Conservation (phyloP, 2,797 vertebrate genomes). For the Sphenopsis melanotis region DNA sequence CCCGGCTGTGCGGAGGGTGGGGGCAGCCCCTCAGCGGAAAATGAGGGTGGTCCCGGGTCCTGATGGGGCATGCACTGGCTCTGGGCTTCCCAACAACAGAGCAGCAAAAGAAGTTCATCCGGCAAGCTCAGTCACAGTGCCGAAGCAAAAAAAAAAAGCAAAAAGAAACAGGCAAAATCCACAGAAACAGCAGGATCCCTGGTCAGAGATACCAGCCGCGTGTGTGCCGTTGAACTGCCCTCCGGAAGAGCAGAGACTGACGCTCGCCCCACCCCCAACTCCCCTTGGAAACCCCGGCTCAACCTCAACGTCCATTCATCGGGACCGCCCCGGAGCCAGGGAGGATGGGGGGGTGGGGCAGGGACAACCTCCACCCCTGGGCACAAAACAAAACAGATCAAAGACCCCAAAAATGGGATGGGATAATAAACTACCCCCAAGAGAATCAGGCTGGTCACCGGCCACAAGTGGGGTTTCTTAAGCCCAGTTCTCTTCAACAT, state of each 20-base stretch:
- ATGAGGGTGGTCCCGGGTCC: not conserved
- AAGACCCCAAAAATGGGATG: not conserved
- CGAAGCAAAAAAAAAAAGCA: not conserved
- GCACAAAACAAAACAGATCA: not conserved
- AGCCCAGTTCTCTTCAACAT: not conserved
- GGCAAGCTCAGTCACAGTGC: not conserved
- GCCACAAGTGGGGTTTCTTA: not conserved
- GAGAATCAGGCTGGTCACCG: not conserved
- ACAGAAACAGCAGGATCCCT: not conserved
- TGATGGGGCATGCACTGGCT: not conserved
- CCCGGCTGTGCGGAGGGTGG: not conserved
- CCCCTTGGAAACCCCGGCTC: not conserved
- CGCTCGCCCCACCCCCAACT: not conserved
- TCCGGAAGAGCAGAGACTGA: not conserved
- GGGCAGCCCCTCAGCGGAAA: not conserved
- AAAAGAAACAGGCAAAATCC: not conserved
- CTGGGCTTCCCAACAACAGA: not conserved
- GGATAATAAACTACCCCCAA: not conserved
- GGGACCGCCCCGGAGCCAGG: not conserved
- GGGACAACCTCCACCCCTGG: not conserved
- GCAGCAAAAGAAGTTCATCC: not conserved
- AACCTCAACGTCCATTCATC: not conserved
- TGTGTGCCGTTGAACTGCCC: not conserved
- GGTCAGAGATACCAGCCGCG: not conserved
- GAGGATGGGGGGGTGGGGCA: not conserved